phyloP scores from a whole-genome alignment of 2,113 vertebrate species.

The Tor tambroides region DNA sequence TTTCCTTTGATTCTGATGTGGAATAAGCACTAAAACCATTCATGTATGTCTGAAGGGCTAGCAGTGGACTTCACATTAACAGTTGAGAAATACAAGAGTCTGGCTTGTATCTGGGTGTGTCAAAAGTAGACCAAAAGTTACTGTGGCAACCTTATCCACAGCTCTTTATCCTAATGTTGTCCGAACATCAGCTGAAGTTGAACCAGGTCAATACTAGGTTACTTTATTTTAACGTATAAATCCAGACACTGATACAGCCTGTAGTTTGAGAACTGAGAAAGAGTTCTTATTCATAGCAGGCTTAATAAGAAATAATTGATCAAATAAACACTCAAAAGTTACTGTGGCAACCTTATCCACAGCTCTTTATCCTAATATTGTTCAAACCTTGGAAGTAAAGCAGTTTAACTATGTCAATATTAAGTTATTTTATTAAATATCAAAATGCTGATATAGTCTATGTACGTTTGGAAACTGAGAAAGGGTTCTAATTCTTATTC shows the following conservation, averaged over 20 bases:
- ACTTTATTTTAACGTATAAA: neutral
- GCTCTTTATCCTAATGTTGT: neutral
- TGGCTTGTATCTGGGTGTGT: conserved; percentile 54
- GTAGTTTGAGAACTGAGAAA: too few relatives aligned
- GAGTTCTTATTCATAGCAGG: neutral
- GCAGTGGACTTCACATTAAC: conserved; percentile 62
- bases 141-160: conserved; percentile 40
- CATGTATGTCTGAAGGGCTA: conserved; percentile 65
- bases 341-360: conserved; percentile 50
- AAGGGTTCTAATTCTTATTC: neutral
- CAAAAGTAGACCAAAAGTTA: conserved; percentile 69
- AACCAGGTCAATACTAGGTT: neutral
- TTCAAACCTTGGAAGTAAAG: neutral
- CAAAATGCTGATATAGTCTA: neutral
- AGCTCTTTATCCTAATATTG: neutral
- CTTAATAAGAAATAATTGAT: neutral
- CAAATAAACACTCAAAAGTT: neutral
- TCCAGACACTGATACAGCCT: neutral
- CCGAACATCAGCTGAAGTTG: neutral
- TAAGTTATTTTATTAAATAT: neutral
- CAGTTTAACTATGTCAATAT: conserved; percentile 2
- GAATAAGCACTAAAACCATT: conserved; percentile 31
- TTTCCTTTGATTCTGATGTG: conserved; percentile 55
- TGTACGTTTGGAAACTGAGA: too few relatives aligned
- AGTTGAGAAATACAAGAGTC: conserved; percentile 52